These are phyloP conservation scores for Aleiodes leptofemur DNA, from an alignment of 2,888 invertebrate species.

Conservation along the genomic window DNA sequence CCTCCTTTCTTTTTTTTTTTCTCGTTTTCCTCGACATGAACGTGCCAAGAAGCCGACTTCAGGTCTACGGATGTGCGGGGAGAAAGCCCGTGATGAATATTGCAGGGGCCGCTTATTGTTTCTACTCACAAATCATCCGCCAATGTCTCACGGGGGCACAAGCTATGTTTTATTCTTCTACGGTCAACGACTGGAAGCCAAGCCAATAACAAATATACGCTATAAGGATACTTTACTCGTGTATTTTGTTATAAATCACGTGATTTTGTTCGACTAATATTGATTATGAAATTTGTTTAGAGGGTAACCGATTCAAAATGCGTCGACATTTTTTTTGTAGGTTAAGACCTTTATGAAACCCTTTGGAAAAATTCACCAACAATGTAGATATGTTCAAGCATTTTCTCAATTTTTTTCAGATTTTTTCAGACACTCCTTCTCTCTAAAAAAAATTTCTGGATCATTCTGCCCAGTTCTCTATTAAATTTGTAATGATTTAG, in stretches of 20 bases:
- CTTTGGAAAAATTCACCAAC: background rate
- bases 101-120: constrained; percentile 74
- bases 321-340: too few species aligned
- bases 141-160: constrained; percentile 73
- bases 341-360: too few species aligned
- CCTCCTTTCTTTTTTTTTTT: constrained; percentile 53
- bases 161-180: constrained; percentile 71
- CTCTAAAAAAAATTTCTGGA: too few species aligned
- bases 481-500: too few species aligned
- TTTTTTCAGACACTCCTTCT: too few species aligned
- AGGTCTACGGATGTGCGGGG: constrained; percentile 50
- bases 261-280: background rate
- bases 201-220: constrained; percentile 27
- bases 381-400: too few species aligned
- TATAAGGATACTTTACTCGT: background rate
- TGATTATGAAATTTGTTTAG: background rate
- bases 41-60: constrained; percentile 58
- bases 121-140: constrained; percentile 74
- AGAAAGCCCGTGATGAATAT: constrained; percentile 72
- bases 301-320: too few species aligned
- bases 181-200: constrained; percentile 57
- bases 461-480: too few species aligned
- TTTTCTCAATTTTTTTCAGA: background rate
- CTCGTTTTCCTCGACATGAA: constrained; percentile 51
- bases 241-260: constrained; percentile 18